Evolutionary conservation across 2,888 invertebrate species (phyloP).

Genomic region (Clostera curtula): DNA sequence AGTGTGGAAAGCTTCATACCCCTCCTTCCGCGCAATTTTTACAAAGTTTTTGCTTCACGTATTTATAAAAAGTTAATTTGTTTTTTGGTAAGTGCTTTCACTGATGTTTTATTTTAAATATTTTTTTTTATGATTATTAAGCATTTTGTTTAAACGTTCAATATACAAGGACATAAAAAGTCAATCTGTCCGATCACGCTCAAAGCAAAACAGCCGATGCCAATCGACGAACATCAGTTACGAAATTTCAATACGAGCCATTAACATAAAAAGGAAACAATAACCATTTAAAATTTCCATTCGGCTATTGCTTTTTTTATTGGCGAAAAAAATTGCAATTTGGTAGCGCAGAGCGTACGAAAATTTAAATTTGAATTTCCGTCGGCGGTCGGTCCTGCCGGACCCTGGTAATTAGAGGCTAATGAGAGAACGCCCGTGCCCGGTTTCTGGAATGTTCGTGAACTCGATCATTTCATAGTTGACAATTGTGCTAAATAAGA

Average conservation of each 20-base stretch:
- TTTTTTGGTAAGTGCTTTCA: too few relatives aligned
- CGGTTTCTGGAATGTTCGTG: too few relatives aligned
- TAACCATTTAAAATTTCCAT: constrained; percentile 70
- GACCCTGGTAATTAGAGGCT: constrained; percentile 61
- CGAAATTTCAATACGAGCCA: constrained; percentile 63
- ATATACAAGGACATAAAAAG: too few relatives aligned
- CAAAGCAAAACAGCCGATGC: constrained; percentile 43
- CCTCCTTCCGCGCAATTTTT: too few relatives aligned
- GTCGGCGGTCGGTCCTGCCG: constrained; percentile 35
- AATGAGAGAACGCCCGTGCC: constrained; percentile 62
- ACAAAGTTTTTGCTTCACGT: too few relatives aligned
- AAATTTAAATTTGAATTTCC: constrained; percentile 63
- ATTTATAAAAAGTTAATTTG: too few relatives aligned
- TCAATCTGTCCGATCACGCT: constrained; percentile 44
- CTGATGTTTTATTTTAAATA: too few relatives aligned
- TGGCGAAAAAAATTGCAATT: constrained; percentile 60
- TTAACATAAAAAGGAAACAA: constrained; percentile 73
- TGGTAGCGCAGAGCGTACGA: constrained; percentile 56
- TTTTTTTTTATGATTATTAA: too few relatives aligned
- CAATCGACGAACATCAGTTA: constrained; percentile 47
- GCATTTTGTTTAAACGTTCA: too few relatives aligned
- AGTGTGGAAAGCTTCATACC: too few relatives aligned
- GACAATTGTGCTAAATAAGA: too few relatives aligned
- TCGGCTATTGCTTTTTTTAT: constrained; percentile 58
- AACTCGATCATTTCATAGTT: too few relatives aligned